Evolutionary conservation across 1,140 invertebrate genomes (phyloP).

Genomic region (Carcinoscorpius rotundicauda): DNA sequence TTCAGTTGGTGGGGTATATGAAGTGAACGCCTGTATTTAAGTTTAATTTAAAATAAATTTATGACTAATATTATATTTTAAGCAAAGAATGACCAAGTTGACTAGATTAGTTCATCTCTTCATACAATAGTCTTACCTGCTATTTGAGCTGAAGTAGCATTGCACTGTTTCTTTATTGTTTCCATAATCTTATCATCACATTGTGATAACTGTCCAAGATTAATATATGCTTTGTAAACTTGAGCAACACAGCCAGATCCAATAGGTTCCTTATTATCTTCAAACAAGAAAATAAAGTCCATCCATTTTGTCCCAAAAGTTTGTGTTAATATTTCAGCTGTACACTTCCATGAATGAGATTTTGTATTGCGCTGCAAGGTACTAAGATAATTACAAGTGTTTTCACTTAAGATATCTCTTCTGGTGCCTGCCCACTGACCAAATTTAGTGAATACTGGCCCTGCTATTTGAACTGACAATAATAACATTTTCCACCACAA

Average conservation of each 20-base stretch:
- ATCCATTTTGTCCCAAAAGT: not conserved
- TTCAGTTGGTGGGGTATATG: too few relatives aligned
- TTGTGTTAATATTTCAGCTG: not conserved
- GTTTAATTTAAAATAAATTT: too few relatives aligned
- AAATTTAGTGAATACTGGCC: slow-evolving; percentile 42
- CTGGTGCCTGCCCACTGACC: slow-evolving; percentile 41
- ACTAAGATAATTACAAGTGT: slow-evolving; percentile 35
- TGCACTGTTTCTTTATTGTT: too few relatives aligned
- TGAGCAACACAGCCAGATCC: slow-evolving; percentile 3
- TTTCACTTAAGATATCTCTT: slow-evolving; percentile 35
- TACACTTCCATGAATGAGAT: not conserved
- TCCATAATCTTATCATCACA: too few relatives aligned
- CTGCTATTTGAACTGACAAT: slow-evolving; percentile 33
- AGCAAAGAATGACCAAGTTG: too few relatives aligned
- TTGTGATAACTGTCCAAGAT: not conserved
- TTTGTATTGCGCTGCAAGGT: slow-evolving; percentile 31
- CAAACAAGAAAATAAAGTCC: not conserved
- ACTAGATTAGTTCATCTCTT: too few relatives aligned
- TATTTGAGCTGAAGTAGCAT: too few relatives aligned
- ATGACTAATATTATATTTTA: too few relatives aligned
- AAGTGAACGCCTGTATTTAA: too few relatives aligned
- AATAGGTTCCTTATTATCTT: not conserved
- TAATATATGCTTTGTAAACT: slow-evolving; percentile 5
- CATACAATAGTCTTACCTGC: too few relatives aligned
- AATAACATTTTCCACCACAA: slow-evolving; percentile 4